Conservation (phyloP, 2,113 vertebrate species). For the Coregonus clupeaformis region DNA sequence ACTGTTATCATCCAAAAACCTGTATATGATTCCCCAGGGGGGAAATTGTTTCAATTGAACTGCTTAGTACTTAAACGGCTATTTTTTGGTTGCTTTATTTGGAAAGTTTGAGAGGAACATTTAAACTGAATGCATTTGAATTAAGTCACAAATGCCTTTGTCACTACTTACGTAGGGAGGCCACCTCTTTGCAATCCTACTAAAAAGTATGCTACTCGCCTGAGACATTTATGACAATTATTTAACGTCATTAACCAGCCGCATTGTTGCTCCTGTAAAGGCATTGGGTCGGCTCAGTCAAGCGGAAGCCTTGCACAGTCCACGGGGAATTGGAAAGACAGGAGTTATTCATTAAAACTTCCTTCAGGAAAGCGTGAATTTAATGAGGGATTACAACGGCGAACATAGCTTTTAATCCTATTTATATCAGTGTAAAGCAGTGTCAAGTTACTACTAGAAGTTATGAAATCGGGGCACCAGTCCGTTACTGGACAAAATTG, state of each 20-base stretch:
- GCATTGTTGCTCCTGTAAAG: neutral
- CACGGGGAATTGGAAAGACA: constrained; percentile 21
- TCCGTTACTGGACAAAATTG: too few relatives aligned
- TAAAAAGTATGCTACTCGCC: neutral
- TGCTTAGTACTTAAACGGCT: neutral
- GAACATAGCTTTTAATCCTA: constrained; percentile 6
- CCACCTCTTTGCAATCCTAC: neutral
- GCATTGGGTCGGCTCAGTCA: constrained; percentile 1
- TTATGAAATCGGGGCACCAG: too few relatives aligned
- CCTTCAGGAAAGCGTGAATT: constrained; percentile 10
- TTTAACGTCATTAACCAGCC: neutral
- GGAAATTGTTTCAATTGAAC: neutral
- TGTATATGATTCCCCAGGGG: too few relatives aligned
- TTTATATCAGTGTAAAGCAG: neutral
- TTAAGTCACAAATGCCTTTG: neutral
- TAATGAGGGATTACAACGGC: constrained; percentile 32
- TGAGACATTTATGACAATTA: neutral
- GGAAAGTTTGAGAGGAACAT: neutral
- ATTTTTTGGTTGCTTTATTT: too few relatives aligned
- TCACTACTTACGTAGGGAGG: neutral
- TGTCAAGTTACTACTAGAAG: neutral
- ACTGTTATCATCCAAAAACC: too few relatives aligned
- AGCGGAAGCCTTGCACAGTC: neutral
- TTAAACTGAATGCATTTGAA: neutral
- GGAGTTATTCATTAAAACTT: constrained; percentile 26